These are phyloP conservation scores for Eurystomus glaucurus DNA, from an alignment of 2,797 vertebrate genomes.

Conservation along the genomic window DNA sequence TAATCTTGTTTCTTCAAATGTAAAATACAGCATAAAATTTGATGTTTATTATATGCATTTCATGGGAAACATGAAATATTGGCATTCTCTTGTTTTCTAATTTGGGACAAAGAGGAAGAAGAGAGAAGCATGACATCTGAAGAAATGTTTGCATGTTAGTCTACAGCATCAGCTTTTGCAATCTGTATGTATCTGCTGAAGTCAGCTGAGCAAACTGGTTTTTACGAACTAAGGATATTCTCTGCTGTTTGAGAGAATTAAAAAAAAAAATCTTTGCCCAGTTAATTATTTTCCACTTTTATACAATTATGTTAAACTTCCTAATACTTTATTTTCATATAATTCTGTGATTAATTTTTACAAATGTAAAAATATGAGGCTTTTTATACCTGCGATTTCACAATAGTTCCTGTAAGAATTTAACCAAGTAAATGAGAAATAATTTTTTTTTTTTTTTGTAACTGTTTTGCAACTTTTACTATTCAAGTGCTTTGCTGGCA, in stretches of 20 bases:
- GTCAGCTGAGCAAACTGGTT: neutral
- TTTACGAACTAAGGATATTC: neutral
- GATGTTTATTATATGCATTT: neutral
- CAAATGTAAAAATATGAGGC: neutral
- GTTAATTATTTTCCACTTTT: neutral
- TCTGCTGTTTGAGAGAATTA: neutral
- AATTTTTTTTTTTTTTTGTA: neutral
- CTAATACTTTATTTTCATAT: neutral
- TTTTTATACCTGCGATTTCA: neutral
- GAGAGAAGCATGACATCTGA: neutral
- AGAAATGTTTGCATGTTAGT: neutral
- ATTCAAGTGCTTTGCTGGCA: neutral
- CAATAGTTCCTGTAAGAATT: neutral
- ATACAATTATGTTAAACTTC: neutral
- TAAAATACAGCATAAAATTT: neutral
- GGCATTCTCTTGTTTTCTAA: neutral
- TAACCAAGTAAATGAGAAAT: neutral
- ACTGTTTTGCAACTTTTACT: neutral
- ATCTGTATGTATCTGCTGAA: neutral
- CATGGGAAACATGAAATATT: neutral
- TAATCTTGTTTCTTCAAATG: conserved; percentile 5
- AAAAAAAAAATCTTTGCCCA: neutral
- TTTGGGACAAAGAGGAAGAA: neutral
- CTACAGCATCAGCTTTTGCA: neutral
- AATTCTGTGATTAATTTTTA: neutral